Base-by-base conservation (phyloP, 2,113 vertebrate genomes). In the Lophius piscatorius region DNA sequence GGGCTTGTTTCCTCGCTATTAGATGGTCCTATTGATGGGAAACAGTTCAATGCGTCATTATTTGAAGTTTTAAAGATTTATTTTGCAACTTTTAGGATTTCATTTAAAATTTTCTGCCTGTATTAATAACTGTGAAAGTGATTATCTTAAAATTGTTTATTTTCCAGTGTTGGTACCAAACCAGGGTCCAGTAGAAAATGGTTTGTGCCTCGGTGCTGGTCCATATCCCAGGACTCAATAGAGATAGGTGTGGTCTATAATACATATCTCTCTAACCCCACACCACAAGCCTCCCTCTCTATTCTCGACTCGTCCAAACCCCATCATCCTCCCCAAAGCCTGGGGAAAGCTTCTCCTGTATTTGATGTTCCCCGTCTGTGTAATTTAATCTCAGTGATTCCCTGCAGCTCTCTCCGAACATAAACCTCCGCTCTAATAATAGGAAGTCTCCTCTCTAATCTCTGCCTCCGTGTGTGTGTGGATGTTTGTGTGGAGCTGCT, bases 381-480 rank as follows among this genome's bases (percentile, higher is more conserved):
- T 87, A 88, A 89, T 92, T 89, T 90, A 79, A 90, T 91, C 86
- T 87, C 69, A 74, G 82, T 63, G 76, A 83, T 78, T 91, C 90
- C 88, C 88, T 82, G 74, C 77, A 85, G 86, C 81, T 76, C 80
- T 84, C 76, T 39, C 52, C 39, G 5, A 69, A 72, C 83, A 87
- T 85, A 88, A 90, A 90, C 80, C 87, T 87, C 81, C 52, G 70
- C 76, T 79, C 84, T 86, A 87, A 89, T 85, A 89, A 85, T 86
- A 86, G 84, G 80, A 89, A 83, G 85, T 68, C 87, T 87, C 62
- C 74, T 74, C 76, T 87, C 70, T 88, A 87, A 88, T 90, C 84
- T 86, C 71, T 54, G 78, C 66, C 54, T 54, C 45, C 68, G 65
- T 78, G 76, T 54, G 65, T 78, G 76, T 54, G 72, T 70, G 78